Evolutionary conservation across 2,888 invertebrate genomes (phyloP).

Genomic region (Alitta virens): DNA sequence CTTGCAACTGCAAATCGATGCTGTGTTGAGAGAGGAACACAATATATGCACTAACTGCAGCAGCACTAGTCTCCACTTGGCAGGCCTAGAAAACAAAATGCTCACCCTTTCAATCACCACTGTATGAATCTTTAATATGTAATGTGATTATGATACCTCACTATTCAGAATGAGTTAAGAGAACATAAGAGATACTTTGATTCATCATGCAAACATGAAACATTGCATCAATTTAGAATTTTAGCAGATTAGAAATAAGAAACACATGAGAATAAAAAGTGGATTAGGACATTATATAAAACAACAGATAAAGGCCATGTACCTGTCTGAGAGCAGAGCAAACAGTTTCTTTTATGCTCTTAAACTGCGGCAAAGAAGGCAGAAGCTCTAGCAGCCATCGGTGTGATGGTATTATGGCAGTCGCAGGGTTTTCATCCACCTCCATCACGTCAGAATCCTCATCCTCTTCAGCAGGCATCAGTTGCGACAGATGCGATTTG

Average conservation of each 20-base stretch:
- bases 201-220: too few relatives aligned
- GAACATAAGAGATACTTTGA: too few relatives aligned
- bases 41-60: conserved; percentile 79
- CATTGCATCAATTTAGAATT: too few relatives aligned
- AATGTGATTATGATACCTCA: background rate
- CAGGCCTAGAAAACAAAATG: conserved; percentile 71
- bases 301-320: too few relatives aligned
- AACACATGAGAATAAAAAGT: too few relatives aligned
- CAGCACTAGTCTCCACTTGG: conserved; percentile 84
- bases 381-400: conserved; percentile 57
- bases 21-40: conserved; percentile 79
- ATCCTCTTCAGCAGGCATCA: conserved; percentile 12
- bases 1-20: conserved; percentile 65
- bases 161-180: too few relatives aligned
- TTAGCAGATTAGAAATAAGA: too few relatives aligned
- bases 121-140: background rate
- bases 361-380: conserved; percentile 78
- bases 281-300: too few relatives aligned
- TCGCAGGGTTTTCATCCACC: conserved; percentile 21
- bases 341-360: conserved; percentile 45
- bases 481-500: conserved; percentile 28
- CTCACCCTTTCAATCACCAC: background rate
- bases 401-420: conserved; percentile 49
- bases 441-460: conserved; percentile 19
- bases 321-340: conserved; percentile 49